phyloP scores from a whole-genome alignment of 2,797 vertebrate species.

The Melanotaenia nigrans region DNA sequence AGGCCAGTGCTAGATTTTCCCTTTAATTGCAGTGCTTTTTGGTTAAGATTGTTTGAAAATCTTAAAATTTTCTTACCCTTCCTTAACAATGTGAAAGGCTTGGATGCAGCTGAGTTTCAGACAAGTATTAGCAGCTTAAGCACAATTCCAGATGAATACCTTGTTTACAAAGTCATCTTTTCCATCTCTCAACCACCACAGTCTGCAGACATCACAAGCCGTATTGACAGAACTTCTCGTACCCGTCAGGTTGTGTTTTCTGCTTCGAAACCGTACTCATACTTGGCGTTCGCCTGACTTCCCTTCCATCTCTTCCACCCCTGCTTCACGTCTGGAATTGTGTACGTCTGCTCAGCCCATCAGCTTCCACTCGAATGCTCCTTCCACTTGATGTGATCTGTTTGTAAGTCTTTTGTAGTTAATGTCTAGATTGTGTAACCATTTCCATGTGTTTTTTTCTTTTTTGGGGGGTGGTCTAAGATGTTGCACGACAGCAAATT shows the following conservation, averaged over 20 bases:
- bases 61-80: constrained; percentile 47
- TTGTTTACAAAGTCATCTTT: not conserved
- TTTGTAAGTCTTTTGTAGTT: constrained; percentile 54
- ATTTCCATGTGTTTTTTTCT: constrained; percentile 1
- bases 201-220: constrained; percentile 43
- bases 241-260: constrained; percentile 68
- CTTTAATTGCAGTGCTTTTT: constrained; percentile 58
- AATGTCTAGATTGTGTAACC: constrained; percentile 47
- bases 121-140: not conserved
- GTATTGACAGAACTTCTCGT: constrained; percentile 63
- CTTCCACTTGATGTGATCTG: constrained; percentile 57
- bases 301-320: constrained; percentile 55
- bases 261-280: constrained; percentile 51
- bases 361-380: constrained; percentile 52
- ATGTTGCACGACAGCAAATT: not conserved
- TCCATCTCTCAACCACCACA: constrained; percentile 6
- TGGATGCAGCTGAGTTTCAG: not conserved
- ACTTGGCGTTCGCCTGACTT: constrained; percentile 55
- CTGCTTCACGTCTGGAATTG: constrained; percentile 36
- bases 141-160: not conserved
- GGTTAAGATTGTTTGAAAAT: constrained; percentile 55
- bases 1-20: constrained; percentile 30
- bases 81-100: constrained; percentile 34
- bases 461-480: not conserved
- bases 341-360: constrained; percentile 47